Evolutionary conservation across 2,888 invertebrate species (phyloP), one percentile per base, ranked within the genome.

Genomic region (Serrognathus titanus): DNA sequence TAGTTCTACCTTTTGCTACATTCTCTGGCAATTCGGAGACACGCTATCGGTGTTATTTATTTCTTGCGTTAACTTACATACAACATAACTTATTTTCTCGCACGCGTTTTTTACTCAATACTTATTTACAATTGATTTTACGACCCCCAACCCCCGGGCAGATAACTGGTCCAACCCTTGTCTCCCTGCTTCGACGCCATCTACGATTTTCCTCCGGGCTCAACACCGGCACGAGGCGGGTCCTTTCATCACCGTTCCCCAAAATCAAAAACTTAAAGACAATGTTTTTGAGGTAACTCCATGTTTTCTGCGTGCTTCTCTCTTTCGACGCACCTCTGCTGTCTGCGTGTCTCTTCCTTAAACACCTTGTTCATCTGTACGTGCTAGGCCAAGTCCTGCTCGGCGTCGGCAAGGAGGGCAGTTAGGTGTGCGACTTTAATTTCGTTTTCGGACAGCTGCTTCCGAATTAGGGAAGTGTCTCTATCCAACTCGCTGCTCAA

Each of bases 271-370:
- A 97, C 86, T 96, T 96, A 60, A 96, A 82, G 45, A 97, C 86
- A 55, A 97, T 89, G 79, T 97, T 97, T 80, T 97, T 97, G 70
- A 97, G 83, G 79, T 97, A n/a, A 97, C 79, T 97, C 97, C 51
- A 92, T 87, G 79, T 97, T 96, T 73, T 93, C 90, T 40, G 92
- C 88, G 76, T 90, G 89, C 65, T 86, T 83, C 70, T 88, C 88
- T 57, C 88, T 82, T 77, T 92, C 89, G 54, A 86, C 83, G 58
- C 92, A 88, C 48, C 95, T 83, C 72, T 95, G 91, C 64, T 92
- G 87, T 16, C 95, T 83, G 9, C 96, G 81, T 57, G 97, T 88
- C 78, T 97, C 97, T 69, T 94, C 92, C 76, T 97, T 97, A 50
- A 97, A 82, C 68, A 96, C 83, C 65, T 89, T 88, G 73, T 87